Evolutionary conservation across 2,888 invertebrate genomes (phyloP).

Genomic region (Tetropium fuscum): DNA sequence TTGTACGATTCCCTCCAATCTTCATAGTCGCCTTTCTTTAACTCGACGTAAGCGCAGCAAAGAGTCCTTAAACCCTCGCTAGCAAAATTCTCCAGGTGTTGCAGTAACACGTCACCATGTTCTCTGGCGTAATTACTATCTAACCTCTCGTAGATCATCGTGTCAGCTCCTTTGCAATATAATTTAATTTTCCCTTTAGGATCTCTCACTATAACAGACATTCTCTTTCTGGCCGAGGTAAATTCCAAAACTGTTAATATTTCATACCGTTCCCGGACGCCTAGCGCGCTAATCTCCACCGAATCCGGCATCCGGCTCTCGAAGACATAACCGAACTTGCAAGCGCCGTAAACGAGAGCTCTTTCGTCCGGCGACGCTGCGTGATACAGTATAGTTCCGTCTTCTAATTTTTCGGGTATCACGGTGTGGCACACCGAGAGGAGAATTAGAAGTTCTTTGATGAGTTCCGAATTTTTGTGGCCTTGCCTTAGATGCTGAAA

Average conservation of each 20-base stretch:
- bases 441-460: slow-evolving; percentile 89
- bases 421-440: slow-evolving; percentile 99
- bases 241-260: slow-evolving; percentile 95
- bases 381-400: slow-evolving; percentile 81
- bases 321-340: slow-evolving; percentile 89
- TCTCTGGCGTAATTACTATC: slow-evolving; percentile 66
- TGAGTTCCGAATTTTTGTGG: slow-evolving; percentile 75
- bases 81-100: slow-evolving; percentile 94
- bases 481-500: slow-evolving; percentile 70
- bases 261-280: slow-evolving; percentile 78
- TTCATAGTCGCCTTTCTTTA: slow-evolving; percentile 82
- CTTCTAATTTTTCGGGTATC: slow-evolving; percentile 82
- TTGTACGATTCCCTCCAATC: slow-evolving; percentile 90
- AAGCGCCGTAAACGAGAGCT: slow-evolving; percentile 94
- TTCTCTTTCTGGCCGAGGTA: slow-evolving; percentile 91
- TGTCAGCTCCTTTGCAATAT: slow-evolving; percentile 74
- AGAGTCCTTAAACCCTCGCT: slow-evolving; percentile 92
- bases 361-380: slow-evolving; percentile 99
- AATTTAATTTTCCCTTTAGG: slow-evolving; percentile 81
- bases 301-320: slow-evolving; percentile 88
- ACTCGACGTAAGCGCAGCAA: slow-evolving; percentile 89
- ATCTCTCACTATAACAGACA: slow-evolving; percentile 92
- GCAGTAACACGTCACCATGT: slow-evolving; percentile 75
- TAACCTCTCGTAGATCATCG: slow-evolving; percentile 62
- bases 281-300: slow-evolving; percentile 83